phyloP scores from a whole-genome alignment of 2,888 invertebrate species.

The Morpho deidamia region DNA sequence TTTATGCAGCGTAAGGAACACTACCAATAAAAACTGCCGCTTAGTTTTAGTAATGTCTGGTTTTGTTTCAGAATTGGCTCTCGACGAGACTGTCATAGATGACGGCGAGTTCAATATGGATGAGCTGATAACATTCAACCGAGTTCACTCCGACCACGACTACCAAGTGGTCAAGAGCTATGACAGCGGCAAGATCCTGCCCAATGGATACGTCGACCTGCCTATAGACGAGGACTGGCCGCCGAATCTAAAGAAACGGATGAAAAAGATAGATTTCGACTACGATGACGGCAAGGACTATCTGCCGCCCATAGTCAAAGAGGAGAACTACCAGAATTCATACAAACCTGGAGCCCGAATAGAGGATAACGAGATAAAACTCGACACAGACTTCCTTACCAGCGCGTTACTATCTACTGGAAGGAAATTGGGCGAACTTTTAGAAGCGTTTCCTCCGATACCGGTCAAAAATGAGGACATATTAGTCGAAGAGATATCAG shows the following conservation, averaged over 20 bases:
- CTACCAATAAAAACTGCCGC: too few relatives aligned
- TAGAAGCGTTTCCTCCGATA: conserved; percentile 55
- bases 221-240: conserved; percentile 81
- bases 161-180: conserved; percentile 63
- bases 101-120: conserved; percentile 81
- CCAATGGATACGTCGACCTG: conserved; percentile 73
- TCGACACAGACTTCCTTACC: conserved; percentile 41
- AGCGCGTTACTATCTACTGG: conserved; percentile 57
- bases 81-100: conserved; percentile 73
- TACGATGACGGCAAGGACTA: conserved; percentile 61
- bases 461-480: conserved; percentile 65
- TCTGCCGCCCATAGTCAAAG: conserved; percentile 58
- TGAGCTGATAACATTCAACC: conserved; percentile 78
- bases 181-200: conserved; percentile 41
- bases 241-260: conserved; percentile 68
- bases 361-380: conserved; percentile 38
- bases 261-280: conserved; percentile 66
- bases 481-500: conserved; percentile 59
- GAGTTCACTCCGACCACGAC: conserved; percentile 69
- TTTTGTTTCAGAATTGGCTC: conserved; percentile 51
- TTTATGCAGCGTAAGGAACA: too few relatives aligned
- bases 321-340: conserved; percentile 58
- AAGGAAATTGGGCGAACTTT: conserved; percentile 58
- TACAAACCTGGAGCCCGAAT: conserved; percentile 47
- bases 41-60: background rate